phyloP scores from a whole-genome alignment of 1,140 invertebrate species.

The Trichogramma pretiosum region DNA sequence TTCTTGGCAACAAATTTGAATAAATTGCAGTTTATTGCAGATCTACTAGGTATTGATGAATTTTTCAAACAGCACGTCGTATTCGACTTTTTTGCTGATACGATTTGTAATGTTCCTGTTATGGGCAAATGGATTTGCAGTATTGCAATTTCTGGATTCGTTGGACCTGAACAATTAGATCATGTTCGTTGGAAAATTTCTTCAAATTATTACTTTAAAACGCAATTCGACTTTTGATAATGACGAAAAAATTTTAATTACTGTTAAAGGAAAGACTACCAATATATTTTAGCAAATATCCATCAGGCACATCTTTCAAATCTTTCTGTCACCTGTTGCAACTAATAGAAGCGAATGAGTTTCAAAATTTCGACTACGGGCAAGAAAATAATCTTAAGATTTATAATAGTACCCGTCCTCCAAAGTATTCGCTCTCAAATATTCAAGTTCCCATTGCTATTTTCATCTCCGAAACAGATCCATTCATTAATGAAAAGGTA shows the following conservation, averaged over 20 bases:
- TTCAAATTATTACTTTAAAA: neutral
- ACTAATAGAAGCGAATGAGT: constrained; percentile 50
- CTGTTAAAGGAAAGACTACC: neutral
- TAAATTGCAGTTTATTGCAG: neutral
- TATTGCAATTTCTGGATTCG: neutral
- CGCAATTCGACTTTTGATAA: neutral
- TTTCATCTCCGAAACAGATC: constrained; percentile 58
- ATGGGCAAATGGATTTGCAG: neutral
- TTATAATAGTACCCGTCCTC: constrained; percentile 52
- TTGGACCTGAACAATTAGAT: neutral
- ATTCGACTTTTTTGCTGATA: neutral
- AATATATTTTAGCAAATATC: neutral
- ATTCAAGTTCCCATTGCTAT: constrained; percentile 58
- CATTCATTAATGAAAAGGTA: too few relatives aligned
- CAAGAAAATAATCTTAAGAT: constrained; percentile 42
- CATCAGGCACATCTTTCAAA: neutral
- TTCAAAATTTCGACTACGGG: constrained; percentile 58
- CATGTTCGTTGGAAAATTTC: neutral
- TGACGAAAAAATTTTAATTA: neutral
- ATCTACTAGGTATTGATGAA: neutral
- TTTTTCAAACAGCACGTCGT: neutral
- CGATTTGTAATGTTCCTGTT: neutral
- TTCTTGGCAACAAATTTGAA: neutral
- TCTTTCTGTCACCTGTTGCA: constrained; percentile 29
- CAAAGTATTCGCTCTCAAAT: constrained; percentile 52